Evolutionary conservation across 2,113 vertebrate species (phyloP).

Genomic region (Hiodon tergisus): DNA sequence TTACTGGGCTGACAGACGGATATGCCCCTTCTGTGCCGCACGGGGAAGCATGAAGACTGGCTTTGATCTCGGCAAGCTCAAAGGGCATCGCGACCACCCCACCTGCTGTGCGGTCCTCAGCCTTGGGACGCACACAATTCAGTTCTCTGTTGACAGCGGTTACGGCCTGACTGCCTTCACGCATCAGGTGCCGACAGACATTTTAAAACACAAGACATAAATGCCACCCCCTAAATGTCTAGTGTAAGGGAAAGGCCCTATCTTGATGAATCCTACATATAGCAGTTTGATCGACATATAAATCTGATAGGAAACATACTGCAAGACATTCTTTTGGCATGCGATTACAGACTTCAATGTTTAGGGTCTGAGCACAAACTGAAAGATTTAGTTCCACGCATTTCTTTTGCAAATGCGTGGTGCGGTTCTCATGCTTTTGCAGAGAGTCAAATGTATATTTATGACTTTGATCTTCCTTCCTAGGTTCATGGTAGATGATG

Average conservation of each 20-base stretch:
- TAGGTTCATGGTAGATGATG: conserved; percentile 63
- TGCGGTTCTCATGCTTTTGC: background rate
- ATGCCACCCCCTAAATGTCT: background rate
- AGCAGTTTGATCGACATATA: background rate
- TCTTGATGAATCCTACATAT: too few relatives aligned
- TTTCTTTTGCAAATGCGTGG: background rate
- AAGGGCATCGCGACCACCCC: background rate
- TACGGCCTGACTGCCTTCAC: background rate
- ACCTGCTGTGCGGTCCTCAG: background rate
- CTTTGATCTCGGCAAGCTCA: background rate
- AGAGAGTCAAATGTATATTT: background rate
- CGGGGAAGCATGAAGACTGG: background rate
- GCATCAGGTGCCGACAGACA: background rate
- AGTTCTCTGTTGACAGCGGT: background rate
- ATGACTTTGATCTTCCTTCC: background rate
- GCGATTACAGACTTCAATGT: too few relatives aligned
- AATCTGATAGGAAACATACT: background rate
- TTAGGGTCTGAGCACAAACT: background rate
- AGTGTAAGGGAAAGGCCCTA: too few relatives aligned
- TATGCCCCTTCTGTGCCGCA: too few relatives aligned
- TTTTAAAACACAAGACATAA: background rate
- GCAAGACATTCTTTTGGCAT: background rate
- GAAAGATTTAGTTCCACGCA: too few relatives aligned
- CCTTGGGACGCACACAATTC: background rate
- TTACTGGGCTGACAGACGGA: too few relatives aligned